Base-by-base conservation (phyloP, 2,888 invertebrate species). In the Caenorhabditis sp. region DNA sequence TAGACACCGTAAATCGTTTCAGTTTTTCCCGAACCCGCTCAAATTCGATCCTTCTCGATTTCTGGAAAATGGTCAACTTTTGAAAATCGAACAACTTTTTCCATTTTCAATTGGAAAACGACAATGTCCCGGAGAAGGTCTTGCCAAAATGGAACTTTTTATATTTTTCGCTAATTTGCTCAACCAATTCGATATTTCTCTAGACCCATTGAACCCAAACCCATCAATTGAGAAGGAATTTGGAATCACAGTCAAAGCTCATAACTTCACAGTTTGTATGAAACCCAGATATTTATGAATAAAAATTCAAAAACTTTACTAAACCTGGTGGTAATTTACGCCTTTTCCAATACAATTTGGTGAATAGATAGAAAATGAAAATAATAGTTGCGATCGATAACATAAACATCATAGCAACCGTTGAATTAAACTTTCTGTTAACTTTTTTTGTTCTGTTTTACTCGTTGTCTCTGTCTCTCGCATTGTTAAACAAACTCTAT, bases 101-200 rank as follows among this genome's bases (percentile, higher is more conserved):
- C 79, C 79, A 21, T 79, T 79, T 57, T 79, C 79, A 4, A 65
- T 77, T n/a, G 79, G 79, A 43, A 74, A 72, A 59, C 71, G 79
- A n/a, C 76, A 79, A 53, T 79, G 79, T 72, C 69, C 65, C 0
- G 79, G 79, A 2, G 79, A 79, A 59, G 76, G 79, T 57, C 51
- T 79, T 19, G 79, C 79, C 0, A 36, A 58, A 54, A 66, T 77
- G 69, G 79, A 79, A 58, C 62, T 79, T 3, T 79, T 79, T 62
- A 26, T 79, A 1, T 77, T 77, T 57, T 70, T 79, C 31, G 62
- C 76, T 10, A 79, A 79, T 57, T 37, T 79, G 1, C 69, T 74
- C 50, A 74, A 79, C 63, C 66, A 71, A 53, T 79, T 79, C 37
- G 26, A 75, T 50, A 68, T 69, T 17, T 36, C 54, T 1, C 31